A percentile compares a stretch with the other conserved stretches of the same genome.
phyloP scores from a whole-genome alignment of 2,888 invertebrate species.

The Drosophila rubida region DNA sequence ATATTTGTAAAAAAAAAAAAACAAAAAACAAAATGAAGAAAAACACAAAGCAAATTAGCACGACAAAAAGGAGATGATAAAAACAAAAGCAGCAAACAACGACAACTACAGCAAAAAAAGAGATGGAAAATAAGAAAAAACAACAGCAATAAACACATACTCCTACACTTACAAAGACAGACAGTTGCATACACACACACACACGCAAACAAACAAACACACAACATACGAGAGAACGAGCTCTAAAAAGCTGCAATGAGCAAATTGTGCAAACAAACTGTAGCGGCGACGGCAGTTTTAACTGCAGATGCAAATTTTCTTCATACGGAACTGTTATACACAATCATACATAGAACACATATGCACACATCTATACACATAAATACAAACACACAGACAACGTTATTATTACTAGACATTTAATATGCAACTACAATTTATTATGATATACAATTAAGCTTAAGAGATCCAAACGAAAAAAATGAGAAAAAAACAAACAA shows the following conservation, averaged over 20 bases:
- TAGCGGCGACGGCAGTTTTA: constrained; percentile 21
- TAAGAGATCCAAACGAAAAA: constrained; percentile 32
- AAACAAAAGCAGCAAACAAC: constrained; percentile 28
- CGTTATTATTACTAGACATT: constrained; percentile 56
- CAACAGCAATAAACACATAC: constrained; percentile 32
- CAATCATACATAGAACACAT: constrained; percentile 13
- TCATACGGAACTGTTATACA: constrained; percentile 69
- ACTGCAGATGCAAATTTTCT: constrained; percentile 51
- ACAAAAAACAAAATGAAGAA: constrained; percentile 15
- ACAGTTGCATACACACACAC: constrained; percentile 8
- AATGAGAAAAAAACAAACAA: background rate
- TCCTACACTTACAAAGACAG: background rate
- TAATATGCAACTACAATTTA: constrained; percentile 53
- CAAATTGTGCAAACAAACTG: constrained; percentile 30
- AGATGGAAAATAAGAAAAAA: background rate
- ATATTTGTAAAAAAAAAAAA: constrained; percentile 57
- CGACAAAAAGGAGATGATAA: constrained; percentile 8
- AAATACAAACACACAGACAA: constrained; percentile 44
- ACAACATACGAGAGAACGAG: constrained; percentile 2
- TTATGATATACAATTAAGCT: constrained; percentile 46
- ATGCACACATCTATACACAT: constrained; percentile 20
- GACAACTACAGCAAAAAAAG: constrained; percentile 19
- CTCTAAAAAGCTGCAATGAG: constrained; percentile 19
- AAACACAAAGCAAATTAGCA: background rate
- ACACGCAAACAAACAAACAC: constrained; percentile 12